A percentile compares a stretch with the other conserved stretches of the same genome.
Evolutionary conservation across 2,797 vertebrate species (phyloP).

Genomic region (Rhinophrynus dorsalis): DNA sequence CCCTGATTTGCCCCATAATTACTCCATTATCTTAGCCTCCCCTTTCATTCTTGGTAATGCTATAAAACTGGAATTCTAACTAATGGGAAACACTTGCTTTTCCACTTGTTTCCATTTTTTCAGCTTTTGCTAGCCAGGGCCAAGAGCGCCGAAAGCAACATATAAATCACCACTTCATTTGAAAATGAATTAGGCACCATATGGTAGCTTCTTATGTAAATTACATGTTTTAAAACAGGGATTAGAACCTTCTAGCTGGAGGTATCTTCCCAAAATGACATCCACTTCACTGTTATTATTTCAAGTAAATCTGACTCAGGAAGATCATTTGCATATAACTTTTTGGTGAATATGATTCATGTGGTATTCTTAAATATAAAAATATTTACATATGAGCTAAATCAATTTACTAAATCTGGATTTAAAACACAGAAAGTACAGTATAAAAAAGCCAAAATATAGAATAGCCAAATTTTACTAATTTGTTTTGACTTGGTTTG

Average conservation of each 20-base stretch:
- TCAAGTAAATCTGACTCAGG: constrained; percentile 60
- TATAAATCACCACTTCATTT: constrained; percentile 54
- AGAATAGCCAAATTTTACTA: too few relatives aligned
- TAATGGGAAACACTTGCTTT: constrained; percentile 4
- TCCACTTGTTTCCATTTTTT: constrained; percentile 38
- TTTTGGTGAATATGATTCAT: constrained; percentile 62
- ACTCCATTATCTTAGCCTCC: too few relatives aligned
- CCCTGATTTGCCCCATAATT: too few relatives aligned
- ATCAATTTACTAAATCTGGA: too few relatives aligned
- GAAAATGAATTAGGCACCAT: constrained; percentile 69
- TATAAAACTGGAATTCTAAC: background rate
- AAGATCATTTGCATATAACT: constrained; percentile 71
- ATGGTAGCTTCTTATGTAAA: constrained; percentile 65
- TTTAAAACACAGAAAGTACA: too few relatives aligned
- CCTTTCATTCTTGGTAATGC: background rate
- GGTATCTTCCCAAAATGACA: constrained; percentile 66
- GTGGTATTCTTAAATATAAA: constrained; percentile 48
- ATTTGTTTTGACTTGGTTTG: constrained; percentile 51
- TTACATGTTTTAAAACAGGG: constrained; percentile 58
- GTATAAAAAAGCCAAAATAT: too few relatives aligned
- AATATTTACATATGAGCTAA: too few relatives aligned
- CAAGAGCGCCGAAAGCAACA: constrained; percentile 1
- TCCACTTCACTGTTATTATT: constrained; percentile 56
- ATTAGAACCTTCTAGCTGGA: constrained; percentile 71
- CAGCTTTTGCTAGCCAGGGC: constrained; percentile 14